Evolutionary conservation across 2,797 vertebrate genomes (phyloP).

Genomic region (Platyrinchus mystaceus): DNA sequence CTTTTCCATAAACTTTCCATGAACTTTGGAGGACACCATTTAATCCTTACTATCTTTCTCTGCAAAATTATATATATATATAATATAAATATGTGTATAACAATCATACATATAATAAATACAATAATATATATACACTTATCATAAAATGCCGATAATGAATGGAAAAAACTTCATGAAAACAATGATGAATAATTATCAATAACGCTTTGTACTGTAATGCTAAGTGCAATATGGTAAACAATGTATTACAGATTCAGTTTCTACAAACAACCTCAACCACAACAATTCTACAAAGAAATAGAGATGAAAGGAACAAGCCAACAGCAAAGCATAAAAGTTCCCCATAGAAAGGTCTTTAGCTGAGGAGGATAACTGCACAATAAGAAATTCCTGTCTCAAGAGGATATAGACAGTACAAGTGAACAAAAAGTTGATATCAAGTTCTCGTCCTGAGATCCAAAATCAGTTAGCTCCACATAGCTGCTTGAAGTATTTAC

Average conservation of each 20-base stretch:
- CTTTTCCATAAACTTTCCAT: neutral
- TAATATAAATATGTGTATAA: too few species aligned
- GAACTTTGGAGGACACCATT: neutral
- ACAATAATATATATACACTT: neutral
- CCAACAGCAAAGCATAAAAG: neutral
- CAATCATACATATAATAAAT: neutral
- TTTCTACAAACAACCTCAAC: neutral
- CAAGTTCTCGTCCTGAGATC: neutral
- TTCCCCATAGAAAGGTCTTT: neutral
- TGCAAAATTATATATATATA: neutral
- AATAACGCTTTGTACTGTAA: neutral
- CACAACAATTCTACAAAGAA: neutral
- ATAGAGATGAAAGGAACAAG: neutral
- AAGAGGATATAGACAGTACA: neutral
- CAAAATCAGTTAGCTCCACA: neutral
- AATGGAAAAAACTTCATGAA: neutral
- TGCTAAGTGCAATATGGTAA: neutral
- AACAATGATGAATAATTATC: neutral
- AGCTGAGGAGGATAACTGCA: neutral
- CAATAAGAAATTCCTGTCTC: neutral
- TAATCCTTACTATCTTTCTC: neutral
- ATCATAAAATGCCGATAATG: neutral
- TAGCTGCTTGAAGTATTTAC: neutral
- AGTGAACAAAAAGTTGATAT: neutral
- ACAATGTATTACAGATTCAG: neutral